Evolutionary conservation across 2,797 vertebrate species (phyloP).

Genomic region (Thaleichthys pacificus): DNA sequence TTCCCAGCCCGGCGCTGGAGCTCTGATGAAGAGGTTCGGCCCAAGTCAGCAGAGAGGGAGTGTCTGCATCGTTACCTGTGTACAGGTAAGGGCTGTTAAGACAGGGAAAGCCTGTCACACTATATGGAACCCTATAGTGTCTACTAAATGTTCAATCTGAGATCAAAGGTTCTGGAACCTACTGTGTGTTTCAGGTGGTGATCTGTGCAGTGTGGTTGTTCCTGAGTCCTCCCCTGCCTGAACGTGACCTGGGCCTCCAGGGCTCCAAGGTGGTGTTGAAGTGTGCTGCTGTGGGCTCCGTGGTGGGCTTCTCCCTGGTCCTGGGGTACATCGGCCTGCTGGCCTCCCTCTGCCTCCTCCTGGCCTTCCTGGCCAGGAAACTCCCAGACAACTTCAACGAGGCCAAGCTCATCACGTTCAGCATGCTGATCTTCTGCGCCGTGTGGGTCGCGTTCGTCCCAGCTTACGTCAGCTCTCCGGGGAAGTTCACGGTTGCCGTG

Average conservation of each 20-base stretch:
- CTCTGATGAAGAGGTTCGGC: slow-evolving; percentile 69
- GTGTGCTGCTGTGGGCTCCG: slow-evolving; percentile 62
- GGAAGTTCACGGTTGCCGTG: slow-evolving; percentile 69
- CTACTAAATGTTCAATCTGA: no score
- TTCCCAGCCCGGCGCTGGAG: slow-evolving; percentile 46
- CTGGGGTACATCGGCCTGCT: slow-evolving; percentile 66
- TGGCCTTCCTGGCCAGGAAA: slow-evolving; percentile 66
- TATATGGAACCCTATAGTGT: no score
- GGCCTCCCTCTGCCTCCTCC: slow-evolving; percentile 53
- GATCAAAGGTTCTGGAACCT: not conserved
- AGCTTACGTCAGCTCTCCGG: slow-evolving; percentile 70
- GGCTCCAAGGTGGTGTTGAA: slow-evolving; percentile 67
- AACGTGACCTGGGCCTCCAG: slow-evolving; percentile 51
- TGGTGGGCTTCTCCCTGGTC: slow-evolving; percentile 65
- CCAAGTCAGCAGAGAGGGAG: slow-evolving; percentile 50
- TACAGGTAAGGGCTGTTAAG: slow-evolving; percentile 58
- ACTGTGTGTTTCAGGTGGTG: slow-evolving; percentile 32
- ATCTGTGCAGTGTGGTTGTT: slow-evolving; percentile 53
- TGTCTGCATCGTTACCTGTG: slow-evolving; percentile 56
- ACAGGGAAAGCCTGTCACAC: not conserved
- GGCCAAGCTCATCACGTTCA: slow-evolving; percentile 69
- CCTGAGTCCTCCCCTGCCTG: slow-evolving; percentile 60
- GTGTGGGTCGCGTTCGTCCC: slow-evolving; percentile 71
- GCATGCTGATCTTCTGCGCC: slow-evolving; percentile 71
- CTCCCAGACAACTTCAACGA: slow-evolving; percentile 70